phyloP scores from a whole-genome alignment of 2,113 vertebrate species.

The Paradoxurus hermaphroditus region DNA sequence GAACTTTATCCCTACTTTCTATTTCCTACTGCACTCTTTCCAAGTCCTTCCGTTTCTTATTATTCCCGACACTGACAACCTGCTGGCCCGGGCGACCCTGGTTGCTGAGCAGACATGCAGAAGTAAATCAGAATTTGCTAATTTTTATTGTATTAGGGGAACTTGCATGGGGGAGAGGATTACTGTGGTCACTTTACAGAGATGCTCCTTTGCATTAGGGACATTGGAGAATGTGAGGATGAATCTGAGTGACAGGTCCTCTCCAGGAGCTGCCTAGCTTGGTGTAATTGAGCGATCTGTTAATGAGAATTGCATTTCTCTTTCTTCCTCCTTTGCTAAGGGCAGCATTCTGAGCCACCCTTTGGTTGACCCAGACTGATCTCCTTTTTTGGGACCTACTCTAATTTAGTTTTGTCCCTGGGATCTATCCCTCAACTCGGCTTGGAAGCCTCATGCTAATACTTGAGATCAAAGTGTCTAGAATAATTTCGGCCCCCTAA shows the following conservation, averaged over 20 bases:
- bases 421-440: neutral
- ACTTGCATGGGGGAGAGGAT: neutral
- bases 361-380: neutral
- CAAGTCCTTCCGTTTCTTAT: neutral
- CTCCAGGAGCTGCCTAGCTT: neutral
- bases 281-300: neutral
- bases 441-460: neutral
- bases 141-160: neutral
- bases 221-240: neutral
- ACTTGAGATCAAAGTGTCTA: slow-evolving; percentile 51
- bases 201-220: neutral
- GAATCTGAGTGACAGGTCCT: neutral
- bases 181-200: neutral
- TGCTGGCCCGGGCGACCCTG: neutral
- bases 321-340: neutral
- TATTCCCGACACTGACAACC: neutral
- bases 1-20: neutral
- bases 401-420: slow-evolving; percentile 22
- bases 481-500: slow-evolving; percentile 2
- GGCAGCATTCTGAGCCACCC: neutral
- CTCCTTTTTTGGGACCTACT: neutral
- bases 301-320: neutral
- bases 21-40: neutral
- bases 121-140: neutral
- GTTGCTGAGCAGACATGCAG: neutral